Conservation (phyloP, 1,140 invertebrate genomes). For the Chelonus insularis region DNA sequence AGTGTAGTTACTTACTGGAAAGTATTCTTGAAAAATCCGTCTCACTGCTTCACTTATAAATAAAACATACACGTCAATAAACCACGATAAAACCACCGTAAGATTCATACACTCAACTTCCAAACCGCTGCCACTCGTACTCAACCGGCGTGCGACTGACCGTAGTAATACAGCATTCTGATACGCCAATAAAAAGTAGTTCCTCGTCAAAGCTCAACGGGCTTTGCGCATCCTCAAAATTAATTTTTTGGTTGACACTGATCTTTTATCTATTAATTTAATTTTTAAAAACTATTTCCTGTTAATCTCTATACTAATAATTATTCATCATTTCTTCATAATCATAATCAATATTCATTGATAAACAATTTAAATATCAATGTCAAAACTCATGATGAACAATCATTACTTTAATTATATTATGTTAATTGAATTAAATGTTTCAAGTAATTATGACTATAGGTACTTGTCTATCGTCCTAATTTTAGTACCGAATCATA, state of each 20-base stretch:
- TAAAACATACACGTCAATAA: constrained; percentile 41
- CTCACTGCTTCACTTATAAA: constrained; percentile 27
- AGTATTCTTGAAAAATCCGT: constrained; percentile 43
- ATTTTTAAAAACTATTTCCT: no score
- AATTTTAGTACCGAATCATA: no score
- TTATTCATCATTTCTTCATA: no score
- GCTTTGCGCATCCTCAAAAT: background rate
- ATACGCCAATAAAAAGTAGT: constrained; percentile 36
- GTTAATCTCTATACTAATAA: no score
- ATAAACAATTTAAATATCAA: no score
- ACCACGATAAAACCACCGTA: constrained; percentile 38
- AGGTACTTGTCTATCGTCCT: no score
- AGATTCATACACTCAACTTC: constrained; percentile 37
- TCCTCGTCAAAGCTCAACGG: background rate
- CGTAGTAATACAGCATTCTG: constrained; percentile 33
- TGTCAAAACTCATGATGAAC: no score
- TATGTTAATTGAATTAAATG: no score
- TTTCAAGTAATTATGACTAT: no score
- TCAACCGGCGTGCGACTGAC: constrained; percentile 56
- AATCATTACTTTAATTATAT: no score
- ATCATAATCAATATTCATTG: no score
- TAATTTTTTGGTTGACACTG: background rate
- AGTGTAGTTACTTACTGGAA: constrained; percentile 41
- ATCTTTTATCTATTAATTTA: background rate
- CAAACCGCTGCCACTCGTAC: constrained; percentile 35